These are phyloP conservation scores for Sebastes itinus DNA, from an alignment of 2,797 vertebrate genomes.

Conservation along the genomic window DNA sequence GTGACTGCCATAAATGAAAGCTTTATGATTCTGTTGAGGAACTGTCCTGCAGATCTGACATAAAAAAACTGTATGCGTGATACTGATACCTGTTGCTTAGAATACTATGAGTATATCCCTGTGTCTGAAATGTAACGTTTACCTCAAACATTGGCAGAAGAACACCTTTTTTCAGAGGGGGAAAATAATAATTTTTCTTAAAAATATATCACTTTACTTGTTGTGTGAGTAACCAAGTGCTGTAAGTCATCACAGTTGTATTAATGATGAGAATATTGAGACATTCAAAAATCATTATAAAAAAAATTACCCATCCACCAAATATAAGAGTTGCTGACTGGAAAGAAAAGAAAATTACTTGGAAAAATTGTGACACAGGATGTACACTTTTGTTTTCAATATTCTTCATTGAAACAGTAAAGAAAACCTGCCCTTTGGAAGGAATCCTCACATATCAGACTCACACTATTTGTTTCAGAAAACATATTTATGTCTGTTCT, in stretches of 20 bases:
- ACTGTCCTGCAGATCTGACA: slow-evolving; percentile 56
- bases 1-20: background rate
- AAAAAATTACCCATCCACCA: background rate
- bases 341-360: background rate
- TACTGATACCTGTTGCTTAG: background rate
- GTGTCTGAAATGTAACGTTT: background rate
- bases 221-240: background rate
- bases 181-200: background rate
- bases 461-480: background rate
- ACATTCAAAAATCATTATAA: background rate
- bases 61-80: slow-evolving; percentile 1
- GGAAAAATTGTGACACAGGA: background rate
- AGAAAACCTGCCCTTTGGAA: background rate
- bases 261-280: background rate
- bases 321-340: background rate
- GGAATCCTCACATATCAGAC: background rate
- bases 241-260: background rate
- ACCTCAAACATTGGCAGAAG: background rate
- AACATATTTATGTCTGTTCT: background rate
- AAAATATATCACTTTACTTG: background rate
- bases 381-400: background rate
- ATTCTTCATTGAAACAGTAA: background rate
- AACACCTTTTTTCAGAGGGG: background rate
- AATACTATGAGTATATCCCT: background rate
- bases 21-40: slow-evolving; percentile 11